Percentiles rank a stretch among this genome's conserved stretches.
phyloP scores from a whole-genome alignment of 1,140 invertebrate genomes.

The Brachionus manjavacas region DNA sequence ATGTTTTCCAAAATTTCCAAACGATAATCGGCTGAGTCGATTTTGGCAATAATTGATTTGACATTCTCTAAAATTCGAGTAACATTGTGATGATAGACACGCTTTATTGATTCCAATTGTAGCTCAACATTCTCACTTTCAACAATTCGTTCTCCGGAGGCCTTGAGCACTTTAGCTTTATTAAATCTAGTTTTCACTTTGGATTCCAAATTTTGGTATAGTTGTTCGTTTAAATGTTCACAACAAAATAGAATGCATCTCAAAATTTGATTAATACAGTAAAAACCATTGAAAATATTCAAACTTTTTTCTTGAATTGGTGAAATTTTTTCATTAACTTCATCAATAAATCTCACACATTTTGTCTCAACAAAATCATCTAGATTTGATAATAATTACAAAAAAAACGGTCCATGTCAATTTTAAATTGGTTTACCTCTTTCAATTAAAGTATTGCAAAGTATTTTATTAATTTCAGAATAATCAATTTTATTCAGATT shows the following conservation, averaged over 20 bases:
- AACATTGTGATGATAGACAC: not conserved
- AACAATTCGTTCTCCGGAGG: not conserved
- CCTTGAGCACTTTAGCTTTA: not conserved
- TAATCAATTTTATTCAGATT: not conserved
- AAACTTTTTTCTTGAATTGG: conserved; percentile 6
- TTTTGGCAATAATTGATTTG: conserved; percentile 48
- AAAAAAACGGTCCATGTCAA: not conserved
- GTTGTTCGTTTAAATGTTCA: conserved; percentile 5
- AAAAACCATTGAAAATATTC: not conserved
- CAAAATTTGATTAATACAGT: conserved; percentile 25
- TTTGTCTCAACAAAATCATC: not conserved
- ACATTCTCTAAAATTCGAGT: conserved; percentile 45
- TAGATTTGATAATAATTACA: not conserved
- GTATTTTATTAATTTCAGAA: not conserved
- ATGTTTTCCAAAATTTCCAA: conserved; percentile 59
- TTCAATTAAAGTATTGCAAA: conserved; percentile 17
- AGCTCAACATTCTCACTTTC: not conserved
- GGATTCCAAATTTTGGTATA: not conserved
- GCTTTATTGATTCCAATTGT: not conserved
- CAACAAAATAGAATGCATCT: conserved; percentile 16
- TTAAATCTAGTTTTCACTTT: not conserved
- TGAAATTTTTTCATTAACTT: conserved; percentile 29
- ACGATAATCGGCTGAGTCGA: conserved; percentile 54
- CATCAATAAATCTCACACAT: conserved; percentile 36
- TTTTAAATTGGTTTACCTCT: not conserved